These are phyloP conservation scores for Sminthurides bifidus DNA, from an alignment of 1,140 invertebrate species.

Conservation along the genomic window DNA sequence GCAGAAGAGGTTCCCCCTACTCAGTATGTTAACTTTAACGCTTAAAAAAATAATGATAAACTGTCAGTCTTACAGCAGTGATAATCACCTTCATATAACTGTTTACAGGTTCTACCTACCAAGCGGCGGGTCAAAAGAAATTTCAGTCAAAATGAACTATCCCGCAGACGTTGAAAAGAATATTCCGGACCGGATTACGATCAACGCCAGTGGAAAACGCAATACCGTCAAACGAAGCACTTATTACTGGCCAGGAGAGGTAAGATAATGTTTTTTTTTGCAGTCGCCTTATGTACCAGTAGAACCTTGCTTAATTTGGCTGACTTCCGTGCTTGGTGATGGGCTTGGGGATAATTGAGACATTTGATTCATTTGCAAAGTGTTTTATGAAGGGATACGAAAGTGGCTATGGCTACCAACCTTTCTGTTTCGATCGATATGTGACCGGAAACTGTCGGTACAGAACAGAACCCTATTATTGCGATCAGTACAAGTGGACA, in stretches of 20 bases:
- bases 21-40: background rate
- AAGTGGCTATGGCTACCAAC: too few relatives aligned
- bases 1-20: background rate
- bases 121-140: slow-evolving; percentile 2
- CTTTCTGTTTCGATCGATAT: slow-evolving; percentile 22
- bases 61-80: background rate
- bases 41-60: background rate
- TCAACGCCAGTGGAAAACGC: slow-evolving; percentile 6
- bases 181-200: slow-evolving; percentile 1
- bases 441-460: slow-evolving; percentile 25
- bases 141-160: slow-evolving; percentile 5
- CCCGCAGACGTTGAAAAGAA: background rate
- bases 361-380: too few relatives aligned
- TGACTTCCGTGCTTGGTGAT: too few relatives aligned
- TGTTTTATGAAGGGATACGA: too few relatives aligned
- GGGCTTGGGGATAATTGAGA: too few relatives aligned
- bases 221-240: slow-evolving; percentile 14
- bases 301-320: too few relatives aligned
- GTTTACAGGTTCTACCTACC: slow-evolving; percentile 4
- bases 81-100: too few relatives aligned
- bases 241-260: slow-evolving; percentile 9
- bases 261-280: background rate
- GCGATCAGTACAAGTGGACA: slow-evolving; percentile 23
- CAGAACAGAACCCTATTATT: slow-evolving; percentile 17
- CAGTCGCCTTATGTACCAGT: background rate